These are phyloP conservation scores for Forbesichthys agassizii DNA, from an alignment of 2,113 vertebrate species.

Conservation along the genomic window DNA sequence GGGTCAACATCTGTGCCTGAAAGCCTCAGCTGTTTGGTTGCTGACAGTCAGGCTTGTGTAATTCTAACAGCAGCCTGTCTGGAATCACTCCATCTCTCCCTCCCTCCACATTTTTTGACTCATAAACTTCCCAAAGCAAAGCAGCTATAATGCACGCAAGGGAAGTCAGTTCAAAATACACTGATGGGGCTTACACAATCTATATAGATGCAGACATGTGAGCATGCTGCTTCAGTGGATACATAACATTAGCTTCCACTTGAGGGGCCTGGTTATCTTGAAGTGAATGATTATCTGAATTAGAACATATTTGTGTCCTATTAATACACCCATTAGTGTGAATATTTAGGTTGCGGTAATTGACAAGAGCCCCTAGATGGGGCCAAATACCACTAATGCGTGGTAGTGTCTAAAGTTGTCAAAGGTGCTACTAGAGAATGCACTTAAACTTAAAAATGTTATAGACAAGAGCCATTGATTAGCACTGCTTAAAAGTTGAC, in stretches of 20 bases:
- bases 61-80: slow-evolving; percentile 20
- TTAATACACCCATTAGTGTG: not conserved
- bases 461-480: too few relatives aligned
- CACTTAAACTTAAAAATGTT: too few relatives aligned
- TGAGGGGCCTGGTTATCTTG: too few relatives aligned
- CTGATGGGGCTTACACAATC: slow-evolving; percentile 8
- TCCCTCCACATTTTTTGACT: slow-evolving; percentile 35
- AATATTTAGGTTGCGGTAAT: not conserved
- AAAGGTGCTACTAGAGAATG: not conserved
- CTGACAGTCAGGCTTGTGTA: slow-evolving; percentile 23
- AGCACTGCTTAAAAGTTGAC: too few relatives aligned
- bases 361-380: slow-evolving; percentile 17
- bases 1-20: slow-evolving; percentile 24
- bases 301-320: too few relatives aligned
- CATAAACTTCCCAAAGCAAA: slow-evolving; percentile 30
- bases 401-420: too few relatives aligned
- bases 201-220: slow-evolving; percentile 10
- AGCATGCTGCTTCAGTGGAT: not conserved
- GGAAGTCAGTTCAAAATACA: not conserved
- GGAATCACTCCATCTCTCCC: slow-evolving; percentile 23
- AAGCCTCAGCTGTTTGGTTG: slow-evolving; percentile 29
- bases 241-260: not conserved
- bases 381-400: not conserved
- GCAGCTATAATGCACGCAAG: slow-evolving; percentile 23
- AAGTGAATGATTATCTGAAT: too few relatives aligned